phyloP scores from a whole-genome alignment of 2,113 vertebrate species.

The Limnothrissa miodon region DNA sequence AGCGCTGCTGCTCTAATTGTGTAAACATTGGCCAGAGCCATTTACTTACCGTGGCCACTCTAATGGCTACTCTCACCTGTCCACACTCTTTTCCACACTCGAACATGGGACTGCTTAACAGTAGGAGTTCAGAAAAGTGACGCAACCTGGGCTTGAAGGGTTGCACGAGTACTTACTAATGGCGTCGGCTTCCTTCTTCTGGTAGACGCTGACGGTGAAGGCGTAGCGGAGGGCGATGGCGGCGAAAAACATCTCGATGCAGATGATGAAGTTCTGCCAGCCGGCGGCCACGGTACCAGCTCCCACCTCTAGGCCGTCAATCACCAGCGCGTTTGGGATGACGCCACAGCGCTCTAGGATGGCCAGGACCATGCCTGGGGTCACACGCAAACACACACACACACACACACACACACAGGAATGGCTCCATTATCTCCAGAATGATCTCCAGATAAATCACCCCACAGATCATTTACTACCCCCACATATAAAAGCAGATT shows the following conservation, averaged over 20 bases:
- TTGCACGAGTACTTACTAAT: constrained; percentile 68
- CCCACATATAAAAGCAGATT: no score
- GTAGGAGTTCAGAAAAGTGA: not conserved
- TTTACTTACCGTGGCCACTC: not conserved
- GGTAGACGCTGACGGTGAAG: constrained; percentile 86
- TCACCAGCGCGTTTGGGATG: constrained; percentile 83
- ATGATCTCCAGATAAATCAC: no score
- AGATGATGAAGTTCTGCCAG: constrained; percentile 96
- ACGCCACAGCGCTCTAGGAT: constrained; percentile 87
- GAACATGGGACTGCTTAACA: not conserved
- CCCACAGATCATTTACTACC: not conserved
- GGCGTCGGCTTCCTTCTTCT: constrained; percentile 80
- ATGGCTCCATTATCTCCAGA: no score
- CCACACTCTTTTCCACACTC: not conserved
- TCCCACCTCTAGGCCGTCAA: constrained; percentile 79
- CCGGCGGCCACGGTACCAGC: constrained; percentile 90
- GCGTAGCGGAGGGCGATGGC: constrained; percentile 86
- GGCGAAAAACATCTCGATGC: constrained; percentile 93
- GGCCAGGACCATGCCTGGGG: constrained; percentile 84
- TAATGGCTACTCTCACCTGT: not conserved
- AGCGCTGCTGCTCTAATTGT: not conserved
- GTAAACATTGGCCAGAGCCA: not conserved
- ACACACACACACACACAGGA: no score
- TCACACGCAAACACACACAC: no score
- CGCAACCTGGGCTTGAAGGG: not conserved